These are phyloP conservation scores for Denticeps clupeoides DNA, from an alignment of 2,797 vertebrate species.

Conservation along the genomic window DNA sequence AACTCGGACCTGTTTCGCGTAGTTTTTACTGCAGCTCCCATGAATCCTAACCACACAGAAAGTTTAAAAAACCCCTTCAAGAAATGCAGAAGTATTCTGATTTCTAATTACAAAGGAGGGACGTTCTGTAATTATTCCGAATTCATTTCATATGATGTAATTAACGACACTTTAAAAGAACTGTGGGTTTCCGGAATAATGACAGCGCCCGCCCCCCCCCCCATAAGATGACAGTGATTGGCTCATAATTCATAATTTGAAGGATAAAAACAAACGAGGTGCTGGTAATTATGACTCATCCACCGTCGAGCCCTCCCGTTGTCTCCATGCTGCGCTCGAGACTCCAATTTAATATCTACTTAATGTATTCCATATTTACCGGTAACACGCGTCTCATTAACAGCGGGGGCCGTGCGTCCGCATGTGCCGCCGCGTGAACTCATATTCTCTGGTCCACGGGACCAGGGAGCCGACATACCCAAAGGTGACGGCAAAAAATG, in stretches of 20 bases:
- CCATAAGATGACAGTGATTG: slow-evolving; percentile 26
- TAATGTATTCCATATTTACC: slow-evolving; percentile 26
- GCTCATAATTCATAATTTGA: slow-evolving; percentile 38
- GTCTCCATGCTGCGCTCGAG: slow-evolving; percentile 11
- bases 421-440: too few relatives aligned
- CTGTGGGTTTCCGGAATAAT: slow-evolving; percentile 48
- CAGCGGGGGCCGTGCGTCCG: too few relatives aligned
- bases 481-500: slow-evolving; percentile 71
- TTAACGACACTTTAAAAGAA: slow-evolving; percentile 40
- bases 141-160: slow-evolving; percentile 48
- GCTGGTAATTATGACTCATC: slow-evolving; percentile 46
- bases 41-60: neutral
- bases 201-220: slow-evolving; percentile 7
- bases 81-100: slow-evolving; percentile 2
- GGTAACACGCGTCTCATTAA: slow-evolving; percentile 28
- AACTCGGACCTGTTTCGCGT: too few relatives aligned
- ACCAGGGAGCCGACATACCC: slow-evolving; percentile 59
- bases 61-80: neutral
- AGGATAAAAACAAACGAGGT: slow-evolving; percentile 14
- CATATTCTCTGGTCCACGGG: slow-evolving; percentile 32
- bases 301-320: slow-evolving; percentile 27
- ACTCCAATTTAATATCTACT: slow-evolving; percentile 22
- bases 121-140: slow-evolving; percentile 47
- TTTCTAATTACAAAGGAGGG: slow-evolving; percentile 33
- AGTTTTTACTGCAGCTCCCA: too few relatives aligned